A percentile compares a stretch with the other conserved stretches of the same genome.
Conservation (phyloP, 2,113 vertebrate species). For the Tragelaphus imberbis region DNA sequence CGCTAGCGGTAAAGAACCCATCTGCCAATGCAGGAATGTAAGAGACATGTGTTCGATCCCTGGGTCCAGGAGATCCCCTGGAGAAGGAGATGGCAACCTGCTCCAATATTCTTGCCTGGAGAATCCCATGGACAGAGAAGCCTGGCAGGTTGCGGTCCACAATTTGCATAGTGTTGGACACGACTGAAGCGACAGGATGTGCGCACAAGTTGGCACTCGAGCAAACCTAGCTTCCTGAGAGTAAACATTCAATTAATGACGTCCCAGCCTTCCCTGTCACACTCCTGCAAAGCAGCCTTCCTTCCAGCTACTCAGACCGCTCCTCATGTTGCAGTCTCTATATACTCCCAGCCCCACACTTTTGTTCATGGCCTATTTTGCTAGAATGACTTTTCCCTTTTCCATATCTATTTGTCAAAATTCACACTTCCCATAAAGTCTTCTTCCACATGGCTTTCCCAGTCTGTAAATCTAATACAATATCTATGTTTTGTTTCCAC, state of each 20-base stretch:
- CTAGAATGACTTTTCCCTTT: background rate
- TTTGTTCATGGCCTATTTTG: background rate
- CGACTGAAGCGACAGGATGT: background rate
- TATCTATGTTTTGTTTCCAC: background rate
- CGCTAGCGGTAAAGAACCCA: background rate
- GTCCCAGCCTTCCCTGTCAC: background rate
- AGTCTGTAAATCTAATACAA: background rate
- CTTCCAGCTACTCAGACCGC: background rate
- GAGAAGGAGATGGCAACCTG: background rate
- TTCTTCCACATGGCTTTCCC: background rate
- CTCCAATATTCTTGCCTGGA: background rate
- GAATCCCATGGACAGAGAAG: background rate
- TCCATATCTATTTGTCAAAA: background rate
- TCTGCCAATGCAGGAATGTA: background rate
- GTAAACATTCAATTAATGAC: background rate
- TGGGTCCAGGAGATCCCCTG: background rate
- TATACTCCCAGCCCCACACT: background rate
- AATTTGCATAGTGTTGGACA: background rate
- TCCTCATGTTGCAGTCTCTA: background rate
- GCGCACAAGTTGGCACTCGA: background rate
- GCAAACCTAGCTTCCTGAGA: background rate
- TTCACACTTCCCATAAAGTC: background rate
- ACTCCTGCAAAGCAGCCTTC: background rate
- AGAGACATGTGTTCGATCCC: background rate
- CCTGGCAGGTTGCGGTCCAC: background rate